Base-by-base conservation (phyloP, 2,797 vertebrate species). In the Malacoraja senta region DNA sequence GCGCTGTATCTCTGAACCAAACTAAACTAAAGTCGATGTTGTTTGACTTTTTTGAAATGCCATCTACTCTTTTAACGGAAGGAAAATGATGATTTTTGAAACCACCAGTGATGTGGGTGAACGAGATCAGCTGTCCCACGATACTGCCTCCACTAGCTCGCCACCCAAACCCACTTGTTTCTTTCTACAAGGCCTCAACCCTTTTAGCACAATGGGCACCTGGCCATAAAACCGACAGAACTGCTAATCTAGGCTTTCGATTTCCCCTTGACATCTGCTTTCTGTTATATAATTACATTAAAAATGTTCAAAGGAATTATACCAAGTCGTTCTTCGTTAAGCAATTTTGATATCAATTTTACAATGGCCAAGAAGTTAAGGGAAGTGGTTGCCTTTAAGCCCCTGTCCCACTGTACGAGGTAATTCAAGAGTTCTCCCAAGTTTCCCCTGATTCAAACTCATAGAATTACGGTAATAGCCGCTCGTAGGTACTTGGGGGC, bases 281-380 rank as follows among this genome's bases (percentile, higher is more conserved):
- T 76, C 71, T 74, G 76, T 92, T 92, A 92, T 92, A 58, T 92
- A 92, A 92, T 58, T 76, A 92, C 71, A 53, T 92, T 92, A 76
- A 72, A 88, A 76, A 76, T 15, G 71, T 92, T 76, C 71, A 92
- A 91, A 92, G 90, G 90, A 92, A 92, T 44, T 44, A 74, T 92
- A 76, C 71, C 71, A 53, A 53, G 38, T 58, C 90, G n/a, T 76
- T 44, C 90, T 76, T 3, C 26, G 76, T 92, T 92, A 92, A 68
- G 3, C 24, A n/a, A 35, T 74, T 72, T 76, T 76, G 90, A 92
- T 58, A 13, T 91, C 90, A 26, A 29, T 92, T 92, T 76, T 92
- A 92, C 72, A 92, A 74, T 35, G 21, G 35, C 24, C 3, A 76
- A 29, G 44, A 38, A 92, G n/a, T 92, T 72, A 58, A 72, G 26